Evolutionary conservation across 92 coral and sea anemone species (phyloP), one percentile per base, ranked within the genome.

Genomic region (Porites evermanni): DNA sequence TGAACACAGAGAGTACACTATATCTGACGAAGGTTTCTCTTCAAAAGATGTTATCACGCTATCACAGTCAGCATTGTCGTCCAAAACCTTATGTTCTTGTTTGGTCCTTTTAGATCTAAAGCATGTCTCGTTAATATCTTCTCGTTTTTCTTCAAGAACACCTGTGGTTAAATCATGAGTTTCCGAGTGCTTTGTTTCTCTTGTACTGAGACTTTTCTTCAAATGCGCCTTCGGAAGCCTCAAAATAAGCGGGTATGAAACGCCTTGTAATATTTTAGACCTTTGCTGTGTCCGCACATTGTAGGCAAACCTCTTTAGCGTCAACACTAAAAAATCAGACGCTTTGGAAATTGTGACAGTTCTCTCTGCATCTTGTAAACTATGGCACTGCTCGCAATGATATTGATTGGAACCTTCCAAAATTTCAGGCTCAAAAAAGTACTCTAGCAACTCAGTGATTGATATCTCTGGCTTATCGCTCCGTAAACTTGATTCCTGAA

Each of bases 331-430:
- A 68, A 89, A 95, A 20, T 81, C 79, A 1, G 99, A 96, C 44
- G 95, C 92, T 72, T 87, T 93, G 11, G 95, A 76, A 77, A 97
- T 95, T 54, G 91, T 91, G 21, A 97, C 98, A 52, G 93, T 92
- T 12, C 99, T 93, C 64, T 97, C 99, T 2, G 97, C 99, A 51
- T 95, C 99, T 83, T 95, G 98, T 26, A 93, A 78, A 58, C 96
- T 89, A 67, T 93, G 92, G 65, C 99, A 97, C 70, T 89, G 92
- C 71, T 97, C 98, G 61, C 99, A 97, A 78, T 91, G 94, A 74
- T 97, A 97, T 79, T 92, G 95, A 73, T 97, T 97, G 10, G 95
- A 88, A 6, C 99, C 99, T 69, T 94, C 82, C 6, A 97, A 88
- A 84, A 90, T 81, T 73, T 97, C 99, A 8, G 99, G 95, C 78